Base-by-base conservation (phyloP, 2,113 vertebrate genomes). In the Cheilinus undulatus region DNA sequence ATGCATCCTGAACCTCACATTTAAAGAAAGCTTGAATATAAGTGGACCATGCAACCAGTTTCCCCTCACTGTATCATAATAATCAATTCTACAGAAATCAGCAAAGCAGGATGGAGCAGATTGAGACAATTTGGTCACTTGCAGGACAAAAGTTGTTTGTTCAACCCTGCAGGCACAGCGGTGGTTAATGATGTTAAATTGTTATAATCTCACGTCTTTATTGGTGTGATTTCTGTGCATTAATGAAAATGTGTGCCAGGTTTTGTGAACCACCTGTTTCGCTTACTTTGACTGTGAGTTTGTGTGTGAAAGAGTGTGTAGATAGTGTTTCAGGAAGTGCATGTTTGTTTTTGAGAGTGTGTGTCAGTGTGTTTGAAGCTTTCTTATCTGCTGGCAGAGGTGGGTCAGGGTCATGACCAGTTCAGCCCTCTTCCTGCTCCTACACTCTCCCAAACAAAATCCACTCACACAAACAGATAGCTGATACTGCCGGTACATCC, bases 311-410 rank as follows among this genome's bases (percentile, higher is more conserved):
- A 13, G n/a, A 38, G 46, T 19, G 26, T 22, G 54, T 15, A 69
- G 24, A 68, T 69, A 64, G 66, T 46, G 53, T 68, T 62, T 66
- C 70, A 83, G 75, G 72, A 79, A 67, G 62, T 57, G 27, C 8
- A 4, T 42, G 34, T 66, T 56, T 45, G 61, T 71, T 20, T 76
- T 57, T 56, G 61, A 8, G 1, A 42, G 50, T 60, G 61, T 50
- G 48, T 70, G 36, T 66, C 48, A 57, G 59, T 10, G 9, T 76
- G 49, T 75, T 71, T 81, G 51, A 66, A 61, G 67, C 54, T 2
- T 77, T 51, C 82, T 91, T 90, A 91, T 90, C 91, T 78, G 11
- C 65, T 77, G 40, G 50, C 68, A 74, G 73, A 91, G 89, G 84
- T 92, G 82, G 64, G 82, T 84, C 83, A 81, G 24, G 79, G 90